Evolutionary conservation across 1,140 invertebrate genomes (phyloP), one percentile per base, ranked within the genome.

Genomic region (Apis florea): DNA sequence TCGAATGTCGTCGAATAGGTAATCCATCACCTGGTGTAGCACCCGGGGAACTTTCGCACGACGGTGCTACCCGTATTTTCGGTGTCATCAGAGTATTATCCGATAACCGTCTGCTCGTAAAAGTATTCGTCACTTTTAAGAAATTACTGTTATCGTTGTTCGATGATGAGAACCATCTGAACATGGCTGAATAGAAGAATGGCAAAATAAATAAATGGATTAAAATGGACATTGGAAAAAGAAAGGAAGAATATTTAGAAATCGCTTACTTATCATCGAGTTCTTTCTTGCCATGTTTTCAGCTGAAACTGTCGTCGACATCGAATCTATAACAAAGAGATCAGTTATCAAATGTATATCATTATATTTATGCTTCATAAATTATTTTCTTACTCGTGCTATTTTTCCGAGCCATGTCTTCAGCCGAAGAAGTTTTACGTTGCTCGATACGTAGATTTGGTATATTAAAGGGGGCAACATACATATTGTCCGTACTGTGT

Each of bases 1-100:
- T 98, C 24, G 97, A 98, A 92, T 98, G 97, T 47, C 97, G 95
- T 49, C 98, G 94, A 17, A 97, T 97, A 4, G 97, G 97, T 47
- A 98, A 93, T 1, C 96, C 96, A 68, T 95, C 95, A 47, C 96
- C 96, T 1, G 97, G 97, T 12, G 97, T 97, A 4, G 96, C 97
- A 17, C 97, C 97, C 0, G 97, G 97, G 5, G 97, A 97, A 19
- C 96, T 97, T 5, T 96, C 96, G 90, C 97, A 97, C n/a, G 96
- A 97, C 58, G 96, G 97, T 5, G 96, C 96, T 58, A 98, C 96
- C 19, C 96, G 95, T 84, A 97, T 98, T 94, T 97, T 98, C 17
- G 97, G 97, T 47, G 97, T 97, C 95, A 98, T 98, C 86, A 98
- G 94, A 40, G 97, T 98, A 93, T 98, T 98, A 93, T 98, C 98